These are phyloP conservation scores for Saimiri boliviensis DNA, from an alignment of 2,113 vertebrate genomes.

Conservation along the genomic window DNA sequence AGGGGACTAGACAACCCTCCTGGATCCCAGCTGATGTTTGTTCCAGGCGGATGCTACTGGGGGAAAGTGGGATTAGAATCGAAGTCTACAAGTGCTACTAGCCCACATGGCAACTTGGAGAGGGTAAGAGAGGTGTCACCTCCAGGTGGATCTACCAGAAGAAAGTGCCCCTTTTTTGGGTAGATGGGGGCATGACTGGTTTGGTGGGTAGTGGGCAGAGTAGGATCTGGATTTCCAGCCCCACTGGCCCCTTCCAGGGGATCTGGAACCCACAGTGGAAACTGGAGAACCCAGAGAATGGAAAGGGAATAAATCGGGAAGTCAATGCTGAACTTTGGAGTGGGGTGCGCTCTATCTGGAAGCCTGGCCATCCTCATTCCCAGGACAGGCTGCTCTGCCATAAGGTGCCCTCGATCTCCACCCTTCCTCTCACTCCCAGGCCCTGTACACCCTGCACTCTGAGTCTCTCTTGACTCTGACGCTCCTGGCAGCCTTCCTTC, in stretches of 20 bases:
- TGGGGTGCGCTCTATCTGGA: background rate
- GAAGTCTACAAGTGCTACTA: background rate
- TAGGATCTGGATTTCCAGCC: background rate
- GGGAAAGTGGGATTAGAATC: background rate
- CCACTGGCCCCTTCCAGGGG: background rate
- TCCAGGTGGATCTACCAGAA: background rate
- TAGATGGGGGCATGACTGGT: background rate
- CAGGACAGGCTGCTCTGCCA: background rate
- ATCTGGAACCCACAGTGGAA: background rate
- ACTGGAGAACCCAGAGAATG: background rate
- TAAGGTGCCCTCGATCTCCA: background rate
- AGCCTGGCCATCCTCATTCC: background rate
- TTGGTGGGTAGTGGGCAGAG: background rate
- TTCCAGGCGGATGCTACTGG: background rate
- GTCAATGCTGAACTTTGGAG: background rate
- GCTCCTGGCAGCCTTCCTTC: background rate
- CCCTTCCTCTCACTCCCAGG: accelerated
- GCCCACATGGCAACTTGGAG: background rate
- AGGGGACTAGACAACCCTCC: background rate
- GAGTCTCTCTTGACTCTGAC: background rate
- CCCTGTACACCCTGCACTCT: background rate
- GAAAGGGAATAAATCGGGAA: background rate
- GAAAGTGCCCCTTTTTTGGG: background rate
- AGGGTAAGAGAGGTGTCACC: background rate
- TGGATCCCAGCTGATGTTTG: no score